Base-by-base conservation (phyloP, 1,140 invertebrate species). In the Drosophila simulans region DNA sequence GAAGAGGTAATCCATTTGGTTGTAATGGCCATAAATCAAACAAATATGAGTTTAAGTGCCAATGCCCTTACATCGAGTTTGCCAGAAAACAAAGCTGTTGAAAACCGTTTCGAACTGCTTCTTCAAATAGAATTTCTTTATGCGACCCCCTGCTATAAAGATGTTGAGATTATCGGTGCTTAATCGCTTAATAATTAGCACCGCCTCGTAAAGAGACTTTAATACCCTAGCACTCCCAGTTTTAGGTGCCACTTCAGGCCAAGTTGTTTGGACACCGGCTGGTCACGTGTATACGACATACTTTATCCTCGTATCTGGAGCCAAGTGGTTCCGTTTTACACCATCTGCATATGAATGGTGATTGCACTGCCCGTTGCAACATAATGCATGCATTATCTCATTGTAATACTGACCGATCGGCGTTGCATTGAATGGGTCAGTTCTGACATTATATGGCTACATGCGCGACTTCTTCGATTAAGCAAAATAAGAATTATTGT, bases 111-210 rank as follows among this genome's bases (percentile, higher is more conserved):
- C 4, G 11, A 17, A 10, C 20, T 35, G 13, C 42, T 4, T 51
- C 52, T 55, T 48, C 15, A 72, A 68, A 73, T 79, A 73, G 31
- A 60, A 72, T 53, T 53, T 25, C 5, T 65, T 37, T 69, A 64
- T 68, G 27, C 52, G 37, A n/a, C n/a, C 56, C 20, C 65, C 39
- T 10, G 46, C 37, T 56, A 81, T 81, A 86, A 85, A 85, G 77
- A 85, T 77, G 62, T 85, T 80, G 62, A 80, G 81, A 85, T 86
- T 74, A 81, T 56, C 20, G 27, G 39, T 5, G n/a, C 37, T 55
- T 81, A 85, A 86, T 86, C 77, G 82, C 40, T 59, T 46, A 73
- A 68, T 85, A 80, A 84, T 84, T 68, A 60, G 25, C 42, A 42
- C 45, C 20, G n/a, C 58, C 52, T 82, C 48, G 69, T 77, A 68